Percentiles rank a stretch among this genome's conserved stretches.
Evolutionary conservation across 2,113 vertebrate genomes (phyloP).

Genomic region (Sclerurus mexicanus): DNA sequence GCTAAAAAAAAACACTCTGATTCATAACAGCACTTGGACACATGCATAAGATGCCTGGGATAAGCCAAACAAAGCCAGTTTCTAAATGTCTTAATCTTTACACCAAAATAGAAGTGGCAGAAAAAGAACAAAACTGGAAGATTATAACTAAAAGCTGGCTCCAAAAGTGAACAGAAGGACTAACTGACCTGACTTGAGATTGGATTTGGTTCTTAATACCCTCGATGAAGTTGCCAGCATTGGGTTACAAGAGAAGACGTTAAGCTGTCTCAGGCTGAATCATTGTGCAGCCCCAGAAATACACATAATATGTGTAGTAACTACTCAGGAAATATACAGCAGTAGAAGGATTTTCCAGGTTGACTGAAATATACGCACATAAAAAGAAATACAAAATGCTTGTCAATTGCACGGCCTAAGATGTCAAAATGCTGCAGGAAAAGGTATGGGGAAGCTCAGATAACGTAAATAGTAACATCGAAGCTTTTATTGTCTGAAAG

Average conservation of each 20-base stretch:
- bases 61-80: constrained; percentile 4
- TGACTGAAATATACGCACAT: background rate
- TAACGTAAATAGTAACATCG: background rate
- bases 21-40: background rate
- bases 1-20: background rate
- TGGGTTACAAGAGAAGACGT: background rate
- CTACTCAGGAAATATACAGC: background rate
- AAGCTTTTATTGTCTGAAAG: background rate
- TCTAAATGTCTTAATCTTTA: background rate
- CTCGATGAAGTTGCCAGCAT: background rate
- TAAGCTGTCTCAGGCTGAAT: background rate
- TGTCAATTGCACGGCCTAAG: background rate
- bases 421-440: background rate
- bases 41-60: background rate
- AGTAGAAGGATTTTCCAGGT: background rate
- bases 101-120: background rate
- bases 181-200: constrained; percentile 9
- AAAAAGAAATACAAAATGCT: background rate
- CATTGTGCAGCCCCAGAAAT: background rate
- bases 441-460: background rate
- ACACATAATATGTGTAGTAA: background rate
- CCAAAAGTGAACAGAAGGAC: constrained; percentile 29
- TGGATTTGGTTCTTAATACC: constrained; percentile 22
- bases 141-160: background rate
- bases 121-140: background rate